Percentiles rank a stretch among this genome's conserved stretches.
phyloP scores from a whole-genome alignment of 2,888 invertebrate species.

The Azorinus chamasolen region DNA sequence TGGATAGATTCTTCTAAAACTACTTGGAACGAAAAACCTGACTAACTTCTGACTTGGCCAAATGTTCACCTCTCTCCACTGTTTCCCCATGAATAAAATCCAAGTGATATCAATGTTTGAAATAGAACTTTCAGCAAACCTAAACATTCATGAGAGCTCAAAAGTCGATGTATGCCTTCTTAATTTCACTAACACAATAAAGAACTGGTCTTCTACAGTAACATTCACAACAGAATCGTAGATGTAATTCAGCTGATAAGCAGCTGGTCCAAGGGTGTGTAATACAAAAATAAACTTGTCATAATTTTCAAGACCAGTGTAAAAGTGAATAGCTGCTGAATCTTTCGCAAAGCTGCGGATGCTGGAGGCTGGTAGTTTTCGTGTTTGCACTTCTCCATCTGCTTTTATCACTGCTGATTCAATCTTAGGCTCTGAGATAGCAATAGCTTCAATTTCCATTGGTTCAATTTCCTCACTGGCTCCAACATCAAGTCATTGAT shows the following conservation, averaged over 20 bases:
- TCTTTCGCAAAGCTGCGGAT: too few species aligned
- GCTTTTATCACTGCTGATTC: too few species aligned
- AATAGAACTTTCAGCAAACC: conserved; percentile 45
- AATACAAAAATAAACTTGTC: conserved; percentile 26
- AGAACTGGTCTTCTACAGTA: conserved; percentile 44
- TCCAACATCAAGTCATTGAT: too few species aligned
- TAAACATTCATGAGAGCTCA: conserved; percentile 52
- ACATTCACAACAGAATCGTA: conserved; percentile 12
- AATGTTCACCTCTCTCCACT: conserved; percentile 56
- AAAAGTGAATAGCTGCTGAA: too few species aligned
- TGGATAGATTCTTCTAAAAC: conserved; percentile 62
- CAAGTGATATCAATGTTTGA: conserved; percentile 59
- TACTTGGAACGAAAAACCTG: conserved; percentile 55
- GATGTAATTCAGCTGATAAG: conserved; percentile 31
- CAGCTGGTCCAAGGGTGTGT: conserved; percentile 41
- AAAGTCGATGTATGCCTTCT: conserved; percentile 43
- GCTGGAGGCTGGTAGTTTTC: too few species aligned
- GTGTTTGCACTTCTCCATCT: too few species aligned
- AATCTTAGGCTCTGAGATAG: too few species aligned
- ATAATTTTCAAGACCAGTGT: too few species aligned
- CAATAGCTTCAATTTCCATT: too few species aligned
- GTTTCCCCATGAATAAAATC: conserved; percentile 60
- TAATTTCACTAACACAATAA: conserved; percentile 51
- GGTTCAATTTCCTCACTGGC: too few species aligned
- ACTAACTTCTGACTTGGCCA: conserved; percentile 62